Percentiles rank a stretch among this genome's conserved stretches.
Evolutionary conservation across 2,113 vertebrate genomes (phyloP).

Genomic region (Caloenas nicobarica): DNA sequence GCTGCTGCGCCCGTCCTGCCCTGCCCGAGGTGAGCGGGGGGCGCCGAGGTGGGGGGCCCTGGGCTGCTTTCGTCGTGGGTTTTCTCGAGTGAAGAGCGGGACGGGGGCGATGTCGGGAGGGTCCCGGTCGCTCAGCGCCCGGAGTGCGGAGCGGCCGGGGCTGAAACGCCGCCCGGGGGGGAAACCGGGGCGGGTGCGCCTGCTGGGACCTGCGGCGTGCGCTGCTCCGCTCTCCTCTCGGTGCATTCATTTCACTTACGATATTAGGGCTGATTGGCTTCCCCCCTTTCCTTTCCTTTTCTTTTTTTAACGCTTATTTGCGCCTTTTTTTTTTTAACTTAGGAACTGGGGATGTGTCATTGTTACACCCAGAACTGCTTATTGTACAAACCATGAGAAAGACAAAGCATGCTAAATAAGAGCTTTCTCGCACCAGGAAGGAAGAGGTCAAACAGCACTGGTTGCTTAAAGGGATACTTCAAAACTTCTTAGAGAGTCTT

Average conservation of each 20-base stretch:
- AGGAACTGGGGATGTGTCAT: fast-evolving
- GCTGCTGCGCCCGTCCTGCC: not conserved
- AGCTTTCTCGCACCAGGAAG: fast-evolving
- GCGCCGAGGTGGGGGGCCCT: no score
- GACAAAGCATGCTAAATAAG: not conserved
- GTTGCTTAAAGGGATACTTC: not conserved
- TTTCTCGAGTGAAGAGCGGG: not conserved
- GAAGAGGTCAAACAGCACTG: not conserved
- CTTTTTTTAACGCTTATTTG: no score
- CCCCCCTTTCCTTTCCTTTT: no score
- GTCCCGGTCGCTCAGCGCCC: no score
- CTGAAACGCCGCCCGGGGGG: not conserved
- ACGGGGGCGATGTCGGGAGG: not conserved
- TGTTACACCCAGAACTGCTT: not conserved
- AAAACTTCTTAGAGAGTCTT: not conserved
- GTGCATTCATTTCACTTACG: fast-evolving
- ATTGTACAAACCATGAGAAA: not conserved
- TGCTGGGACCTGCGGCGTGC: not conserved
- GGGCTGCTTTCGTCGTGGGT: not conserved
- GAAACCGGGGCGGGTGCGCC: not conserved
- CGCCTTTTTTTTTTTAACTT: no score
- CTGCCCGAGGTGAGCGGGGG: not conserved
- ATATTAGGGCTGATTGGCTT: not conserved
- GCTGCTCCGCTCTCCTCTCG: not conserved
- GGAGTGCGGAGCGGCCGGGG: no score